Conservation (phyloP, 2,888 invertebrate species). For the Hofmannophila pseudospretella region DNA sequence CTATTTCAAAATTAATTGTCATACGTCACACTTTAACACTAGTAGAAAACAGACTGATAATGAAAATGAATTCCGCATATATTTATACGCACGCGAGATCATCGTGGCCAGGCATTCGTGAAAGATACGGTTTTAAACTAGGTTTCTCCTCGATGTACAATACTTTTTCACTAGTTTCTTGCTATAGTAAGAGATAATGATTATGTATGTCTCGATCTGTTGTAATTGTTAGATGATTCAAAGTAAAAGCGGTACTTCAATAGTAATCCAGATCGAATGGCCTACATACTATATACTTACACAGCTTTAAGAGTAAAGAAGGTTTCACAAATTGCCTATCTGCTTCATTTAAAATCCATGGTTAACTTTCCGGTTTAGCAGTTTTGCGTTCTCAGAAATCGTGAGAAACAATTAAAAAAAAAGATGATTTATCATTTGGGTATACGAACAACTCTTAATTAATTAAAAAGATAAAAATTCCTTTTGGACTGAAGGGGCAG, state of each 20-base stretch:
- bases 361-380: slow-evolving; percentile 1
- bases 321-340: too few species aligned
- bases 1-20: slow-evolving; percentile 32
- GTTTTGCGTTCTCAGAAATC: not conserved
- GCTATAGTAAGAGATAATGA: slow-evolving; percentile 9
- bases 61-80: slow-evolving; percentile 76
- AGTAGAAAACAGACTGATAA: slow-evolving; percentile 67
- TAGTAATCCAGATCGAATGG: too few species aligned
- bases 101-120: slow-evolving; percentile 69
- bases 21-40: slow-evolving; percentile 63
- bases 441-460: slow-evolving; percentile 18
- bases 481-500: slow-evolving; percentile 25
- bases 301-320: too few species aligned
- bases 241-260: slow-evolving; percentile 16
- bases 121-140: slow-evolving; percentile 50
- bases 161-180: slow-evolving; percentile 22
- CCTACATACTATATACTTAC: too few species aligned
- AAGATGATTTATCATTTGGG: slow-evolving; percentile 4
- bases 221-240: slow-evolving; percentile 20
- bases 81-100: slow-evolving; percentile 71
- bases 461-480: slow-evolving; percentile 34
- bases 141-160: slow-evolving; percentile 51
- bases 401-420: slow-evolving; percentile 5
- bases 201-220: slow-evolving; percentile 18
- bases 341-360: too few species aligned